Conservation (phyloP, 2,113 vertebrate species). For the Lampris incognitus region DNA sequence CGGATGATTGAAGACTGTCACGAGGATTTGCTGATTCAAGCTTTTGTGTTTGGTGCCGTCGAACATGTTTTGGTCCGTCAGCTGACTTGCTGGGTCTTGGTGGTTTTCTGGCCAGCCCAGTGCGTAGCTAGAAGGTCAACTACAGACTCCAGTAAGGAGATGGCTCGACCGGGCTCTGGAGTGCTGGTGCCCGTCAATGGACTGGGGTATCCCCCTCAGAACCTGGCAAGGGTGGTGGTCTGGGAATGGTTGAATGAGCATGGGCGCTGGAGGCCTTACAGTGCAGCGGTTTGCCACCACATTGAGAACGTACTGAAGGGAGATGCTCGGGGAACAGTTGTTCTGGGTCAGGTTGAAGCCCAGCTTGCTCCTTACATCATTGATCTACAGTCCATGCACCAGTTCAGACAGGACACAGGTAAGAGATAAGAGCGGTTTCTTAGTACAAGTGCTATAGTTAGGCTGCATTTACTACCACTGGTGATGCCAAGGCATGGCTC, state of each 20-base stretch:
- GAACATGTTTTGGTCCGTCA: constrained; percentile 55
- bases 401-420: constrained; percentile 98
- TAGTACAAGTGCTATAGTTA: neutral
- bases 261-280: constrained; percentile 94
- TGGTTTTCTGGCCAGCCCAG: constrained; percentile 53
- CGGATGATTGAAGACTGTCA: constrained; percentile 52
- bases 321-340: constrained; percentile 88
- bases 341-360: constrained; percentile 92
- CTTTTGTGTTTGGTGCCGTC: constrained; percentile 28
- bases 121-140: constrained; percentile 44
- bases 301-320: constrained; percentile 94
- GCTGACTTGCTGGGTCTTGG: constrained; percentile 66
- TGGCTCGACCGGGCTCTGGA: constrained; percentile 81
- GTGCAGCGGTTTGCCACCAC: constrained; percentile 92
- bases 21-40: constrained; percentile 44
- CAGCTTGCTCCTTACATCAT: constrained; percentile 94
- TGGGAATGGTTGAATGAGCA: constrained; percentile 98
- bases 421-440: constrained; percentile 52
- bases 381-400: constrained; percentile 97
- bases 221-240: constrained; percentile 93
- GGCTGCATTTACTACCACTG: neutral
- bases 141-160: constrained; percentile 50
- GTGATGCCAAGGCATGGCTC: neutral
- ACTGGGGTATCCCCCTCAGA: constrained; percentile 90
- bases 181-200: constrained; percentile 75